A percentile compares a stretch with the other conserved stretches of the same genome.
These are phyloP conservation scores for Heterochromis multidens DNA, from an alignment of 2,113 vertebrate species.

Conservation along the genomic window DNA sequence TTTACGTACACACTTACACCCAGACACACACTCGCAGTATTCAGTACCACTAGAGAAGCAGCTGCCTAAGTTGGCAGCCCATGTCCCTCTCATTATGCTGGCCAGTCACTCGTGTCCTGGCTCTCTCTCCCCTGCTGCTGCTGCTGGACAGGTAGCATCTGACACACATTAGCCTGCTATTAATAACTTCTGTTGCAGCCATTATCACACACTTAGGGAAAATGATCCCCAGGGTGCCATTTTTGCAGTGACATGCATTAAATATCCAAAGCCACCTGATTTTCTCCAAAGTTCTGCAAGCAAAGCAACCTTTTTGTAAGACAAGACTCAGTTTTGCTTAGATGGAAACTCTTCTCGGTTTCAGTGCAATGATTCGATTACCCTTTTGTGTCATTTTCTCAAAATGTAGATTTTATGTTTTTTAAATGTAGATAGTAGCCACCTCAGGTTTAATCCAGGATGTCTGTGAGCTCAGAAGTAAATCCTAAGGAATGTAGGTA, in stretches of 20 bases:
- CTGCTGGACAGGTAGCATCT: slow-evolving; percentile 74
- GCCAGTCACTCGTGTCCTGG: slow-evolving; percentile 66
- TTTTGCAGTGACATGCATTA: slow-evolving; percentile 42
- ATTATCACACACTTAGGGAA: slow-evolving; percentile 58
- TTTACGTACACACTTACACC: neutral
- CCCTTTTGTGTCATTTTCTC: neutral
- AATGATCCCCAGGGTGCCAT: slow-evolving; percentile 39
- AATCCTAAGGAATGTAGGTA: slow-evolving; percentile 21
- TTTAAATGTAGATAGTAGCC: neutral
- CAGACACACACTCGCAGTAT: slow-evolving; percentile 14
- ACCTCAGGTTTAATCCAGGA: neutral
- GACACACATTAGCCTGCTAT: slow-evolving; percentile 72
- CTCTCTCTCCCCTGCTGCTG: slow-evolving; percentile 54
- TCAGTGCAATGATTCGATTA: neutral
- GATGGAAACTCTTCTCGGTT: neutral
- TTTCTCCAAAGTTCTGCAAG: slow-evolving; percentile 26
- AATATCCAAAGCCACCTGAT: slow-evolving; percentile 8
- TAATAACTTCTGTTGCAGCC: slow-evolving; percentile 67
- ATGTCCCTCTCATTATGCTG: slow-evolving; percentile 64
- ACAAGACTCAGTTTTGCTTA: neutral
- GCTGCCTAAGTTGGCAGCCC: slow-evolving; percentile 61
- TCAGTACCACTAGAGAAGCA: slow-evolving; percentile 52
- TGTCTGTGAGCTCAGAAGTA: neutral
- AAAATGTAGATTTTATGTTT: neutral
- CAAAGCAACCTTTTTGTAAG: slow-evolving; percentile 1